Conservation (phyloP, 2,888 invertebrate species). For the Phania funesta region DNA sequence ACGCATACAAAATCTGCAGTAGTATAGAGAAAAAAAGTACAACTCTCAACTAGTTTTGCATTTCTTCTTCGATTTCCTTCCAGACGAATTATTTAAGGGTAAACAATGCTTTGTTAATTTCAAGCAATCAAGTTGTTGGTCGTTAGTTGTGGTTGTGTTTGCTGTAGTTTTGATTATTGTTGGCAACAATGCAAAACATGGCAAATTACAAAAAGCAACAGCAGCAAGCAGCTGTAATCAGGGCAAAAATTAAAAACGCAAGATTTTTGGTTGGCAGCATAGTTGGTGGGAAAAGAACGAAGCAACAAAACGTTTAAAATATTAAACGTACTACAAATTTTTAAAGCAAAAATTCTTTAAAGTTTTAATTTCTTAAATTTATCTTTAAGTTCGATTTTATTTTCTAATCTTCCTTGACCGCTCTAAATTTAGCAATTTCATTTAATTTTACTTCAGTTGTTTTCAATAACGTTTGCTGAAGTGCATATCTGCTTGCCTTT, state of each 20-base stretch:
- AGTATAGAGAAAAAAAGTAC: background rate
- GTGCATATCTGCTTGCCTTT: background rate
- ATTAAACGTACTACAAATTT: too few species aligned
- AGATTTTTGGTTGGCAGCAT: background rate
- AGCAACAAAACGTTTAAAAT: too few species aligned
- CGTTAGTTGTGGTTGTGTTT: background rate
- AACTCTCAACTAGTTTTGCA: conserved; percentile 21
- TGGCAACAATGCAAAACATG: conserved; percentile 22
- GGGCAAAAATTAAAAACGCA: conserved; percentile 9
- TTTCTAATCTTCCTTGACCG: too few species aligned
- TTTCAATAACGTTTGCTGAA: background rate
- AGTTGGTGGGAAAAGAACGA: background rate
- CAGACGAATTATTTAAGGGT: conserved; percentile 1
- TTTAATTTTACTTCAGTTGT: background rate
- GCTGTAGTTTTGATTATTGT: background rate
- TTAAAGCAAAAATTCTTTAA: too few species aligned
- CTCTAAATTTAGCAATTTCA: background rate
- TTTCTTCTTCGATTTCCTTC: conserved; percentile 26
- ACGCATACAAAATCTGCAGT: background rate
- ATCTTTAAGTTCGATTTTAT: too few species aligned
- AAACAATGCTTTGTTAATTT: conserved; percentile 58
- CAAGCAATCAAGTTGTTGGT: conserved; percentile 40
- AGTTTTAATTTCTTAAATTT: background rate
- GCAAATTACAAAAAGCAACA: background rate
- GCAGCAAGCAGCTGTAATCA: background rate